phyloP scores from a whole-genome alignment of 2,888 invertebrate species.

The Cephonodes hylas region DNA sequence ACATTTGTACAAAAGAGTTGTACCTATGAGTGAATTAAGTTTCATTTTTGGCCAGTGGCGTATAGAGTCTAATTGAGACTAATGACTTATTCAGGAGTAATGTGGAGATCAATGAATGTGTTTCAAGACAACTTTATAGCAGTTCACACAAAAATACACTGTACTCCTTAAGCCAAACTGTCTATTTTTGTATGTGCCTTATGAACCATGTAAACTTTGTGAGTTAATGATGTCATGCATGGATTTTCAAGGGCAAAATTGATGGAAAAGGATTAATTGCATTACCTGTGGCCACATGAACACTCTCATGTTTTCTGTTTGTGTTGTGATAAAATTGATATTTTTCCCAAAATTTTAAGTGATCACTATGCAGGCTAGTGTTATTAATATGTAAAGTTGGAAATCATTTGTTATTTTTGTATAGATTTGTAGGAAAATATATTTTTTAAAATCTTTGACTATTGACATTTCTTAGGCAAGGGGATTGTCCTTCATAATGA shows the following conservation, averaged over 20 bases:
- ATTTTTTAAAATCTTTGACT: too few species aligned
- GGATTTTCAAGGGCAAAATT: not conserved
- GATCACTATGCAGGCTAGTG: too few species aligned
- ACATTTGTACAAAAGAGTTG: not conserved
- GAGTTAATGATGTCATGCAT: conserved; percentile 6
- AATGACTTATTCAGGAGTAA: conserved; percentile 44
- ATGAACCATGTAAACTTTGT: not conserved
- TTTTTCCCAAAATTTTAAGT: not conserved
- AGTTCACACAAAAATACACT: conserved; percentile 36
- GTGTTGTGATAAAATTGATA: not conserved
- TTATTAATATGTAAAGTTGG: too few species aligned
- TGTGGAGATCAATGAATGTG: conserved; percentile 32
- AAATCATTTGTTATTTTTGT: too few species aligned
- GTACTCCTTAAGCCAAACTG: conserved; percentile 25
- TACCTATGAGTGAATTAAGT: conserved; percentile 37
- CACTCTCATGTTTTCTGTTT: not conserved
- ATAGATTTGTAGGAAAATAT: too few species aligned
- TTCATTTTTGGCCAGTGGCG: conserved; percentile 54
- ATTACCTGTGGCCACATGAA: not conserved
- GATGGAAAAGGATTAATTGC: not conserved
- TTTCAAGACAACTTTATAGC: conserved; percentile 16
- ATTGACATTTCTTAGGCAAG: too few species aligned
- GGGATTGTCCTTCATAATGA: not conserved
- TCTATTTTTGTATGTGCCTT: not conserved
- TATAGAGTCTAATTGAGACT: conserved; percentile 61